A percentile compares a stretch with the other conserved stretches of the same genome.
These are phyloP conservation scores for Equus przewalskii DNA, from an alignment of 2,113 vertebrate genomes.

Conservation along the genomic window DNA sequence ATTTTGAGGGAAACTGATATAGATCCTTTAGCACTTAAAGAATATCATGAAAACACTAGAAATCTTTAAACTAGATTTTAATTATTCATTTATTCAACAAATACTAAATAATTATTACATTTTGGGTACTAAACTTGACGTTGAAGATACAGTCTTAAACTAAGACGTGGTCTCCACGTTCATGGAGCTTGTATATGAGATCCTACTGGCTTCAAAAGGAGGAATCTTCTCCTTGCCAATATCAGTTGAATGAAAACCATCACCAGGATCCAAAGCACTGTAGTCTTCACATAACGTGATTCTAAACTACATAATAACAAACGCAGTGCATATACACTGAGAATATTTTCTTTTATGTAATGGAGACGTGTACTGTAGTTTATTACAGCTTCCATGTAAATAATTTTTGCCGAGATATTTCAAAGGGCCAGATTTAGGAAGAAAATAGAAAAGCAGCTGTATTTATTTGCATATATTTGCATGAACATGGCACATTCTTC, in stretches of 20 bases:
- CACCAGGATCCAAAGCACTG: not conserved
- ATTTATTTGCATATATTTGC: conserved; percentile 58
- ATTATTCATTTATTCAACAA: not conserved
- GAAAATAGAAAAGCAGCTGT: conserved; percentile 31
- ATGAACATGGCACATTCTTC: not conserved
- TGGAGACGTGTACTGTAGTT: not conserved
- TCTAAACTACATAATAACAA: not conserved
- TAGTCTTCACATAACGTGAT: not conserved
- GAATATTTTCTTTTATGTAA: conserved; percentile 47
- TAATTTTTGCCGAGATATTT: conserved; percentile 43
- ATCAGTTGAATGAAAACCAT: not conserved
- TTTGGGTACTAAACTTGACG: not conserved
- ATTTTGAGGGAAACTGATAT: not conserved
- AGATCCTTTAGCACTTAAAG: not conserved
- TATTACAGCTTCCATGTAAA: not conserved
- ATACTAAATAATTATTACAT: not conserved
- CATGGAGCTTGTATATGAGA: not conserved
- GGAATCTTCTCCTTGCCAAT: not conserved
- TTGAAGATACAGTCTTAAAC: not conserved
- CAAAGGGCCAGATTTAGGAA: not conserved
- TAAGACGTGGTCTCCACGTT: not conserved
- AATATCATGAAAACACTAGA: not conserved
- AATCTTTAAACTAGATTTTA: not conserved
- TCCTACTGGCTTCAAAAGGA: not conserved
- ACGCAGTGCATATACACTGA: not conserved